Percentiles rank a stretch among this genome's conserved stretches.
phyloP scores from a whole-genome alignment of 1,140 invertebrate species.

The Listronotus oregonensis region DNA sequence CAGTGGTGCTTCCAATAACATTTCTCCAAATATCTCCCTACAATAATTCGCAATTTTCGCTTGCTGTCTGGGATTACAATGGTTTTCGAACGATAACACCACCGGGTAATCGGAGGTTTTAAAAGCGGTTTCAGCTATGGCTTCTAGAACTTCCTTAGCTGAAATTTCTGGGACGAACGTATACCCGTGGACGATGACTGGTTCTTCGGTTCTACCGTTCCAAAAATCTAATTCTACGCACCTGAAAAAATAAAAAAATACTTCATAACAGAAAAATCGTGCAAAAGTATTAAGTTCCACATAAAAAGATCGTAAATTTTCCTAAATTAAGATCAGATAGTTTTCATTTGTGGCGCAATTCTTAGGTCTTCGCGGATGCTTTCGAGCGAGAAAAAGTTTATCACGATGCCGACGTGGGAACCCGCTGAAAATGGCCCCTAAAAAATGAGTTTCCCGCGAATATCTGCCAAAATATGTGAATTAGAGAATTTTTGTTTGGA shows the following conservation, averaged over 20 bases:
- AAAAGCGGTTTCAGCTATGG: slow-evolving; percentile 96
- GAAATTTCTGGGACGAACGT: slow-evolving; percentile 95
- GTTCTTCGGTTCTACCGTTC: slow-evolving; percentile 94
- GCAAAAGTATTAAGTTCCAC: no score
- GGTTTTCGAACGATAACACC: slow-evolving; percentile 96
- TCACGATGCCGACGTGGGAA: no score
- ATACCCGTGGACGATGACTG: slow-evolving; percentile 96
- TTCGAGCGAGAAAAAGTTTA: no score
- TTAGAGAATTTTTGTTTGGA: no score
- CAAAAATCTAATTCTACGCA: slow-evolving; percentile 98
- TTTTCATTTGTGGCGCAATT: no score
- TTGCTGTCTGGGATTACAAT: slow-evolving; percentile 93
- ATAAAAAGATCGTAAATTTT: no score
- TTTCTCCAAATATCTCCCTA: slow-evolving; percentile 92
- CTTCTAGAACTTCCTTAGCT: slow-evolving; percentile 95
- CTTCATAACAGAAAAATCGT: background rate
- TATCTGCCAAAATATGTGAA: no score
- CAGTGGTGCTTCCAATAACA: slow-evolving; percentile 87
- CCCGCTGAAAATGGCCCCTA: no score
- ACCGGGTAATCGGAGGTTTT: slow-evolving; percentile 97
- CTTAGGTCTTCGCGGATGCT: no score
- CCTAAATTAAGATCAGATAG: no score
- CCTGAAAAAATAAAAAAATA: slow-evolving; percentile 49
- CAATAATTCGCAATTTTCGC: slow-evolving; percentile 98
- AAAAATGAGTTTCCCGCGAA: no score